A percentile compares a stretch with the other conserved stretches of the same genome.
phyloP scores from a whole-genome alignment of 1,140 invertebrate genomes.

The Caenorhabditis tropicalis region DNA sequence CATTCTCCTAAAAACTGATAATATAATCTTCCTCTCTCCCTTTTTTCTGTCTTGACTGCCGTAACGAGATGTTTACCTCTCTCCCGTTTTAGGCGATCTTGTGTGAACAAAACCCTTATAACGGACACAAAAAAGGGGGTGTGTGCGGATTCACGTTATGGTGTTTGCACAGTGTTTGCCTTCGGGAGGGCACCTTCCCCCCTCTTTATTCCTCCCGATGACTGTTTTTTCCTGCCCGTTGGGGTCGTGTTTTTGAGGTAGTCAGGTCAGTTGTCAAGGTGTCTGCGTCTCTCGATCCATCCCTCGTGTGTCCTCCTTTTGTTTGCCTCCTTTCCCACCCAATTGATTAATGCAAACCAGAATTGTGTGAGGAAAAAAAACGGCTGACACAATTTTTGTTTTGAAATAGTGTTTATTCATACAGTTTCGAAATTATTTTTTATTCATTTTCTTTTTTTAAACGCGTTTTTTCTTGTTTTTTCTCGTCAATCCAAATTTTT shows the following conservation, averaged over 20 bases:
- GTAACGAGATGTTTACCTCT: not conserved
- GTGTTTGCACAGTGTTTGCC: constrained; percentile 35
- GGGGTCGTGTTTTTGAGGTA: not conserved
- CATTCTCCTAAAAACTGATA: too few relatives aligned
- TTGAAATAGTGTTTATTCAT: not conserved
- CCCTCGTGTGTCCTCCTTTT: not conserved
- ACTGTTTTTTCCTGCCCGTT: not conserved
- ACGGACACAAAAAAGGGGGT: too few relatives aligned
- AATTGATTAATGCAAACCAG: constrained; percentile 35
- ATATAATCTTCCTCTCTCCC: too few relatives aligned
- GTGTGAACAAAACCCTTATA: not conserved
- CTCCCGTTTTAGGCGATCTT: not conserved
- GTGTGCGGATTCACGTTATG: constrained; percentile 9
- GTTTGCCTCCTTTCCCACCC: not conserved
- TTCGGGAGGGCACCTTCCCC: not conserved
- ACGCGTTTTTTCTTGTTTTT: not conserved
- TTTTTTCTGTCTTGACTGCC: not conserved
- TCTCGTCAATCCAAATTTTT: too few relatives aligned
- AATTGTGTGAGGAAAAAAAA: not conserved
- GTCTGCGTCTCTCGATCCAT: not conserved
- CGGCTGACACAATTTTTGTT: not conserved
- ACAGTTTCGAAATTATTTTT: not conserved
- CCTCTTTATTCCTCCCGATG: too few relatives aligned
- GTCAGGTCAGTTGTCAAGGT: not conserved
- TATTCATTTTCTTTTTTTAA: not conserved